Evolutionary conservation across 2,888 invertebrate genomes (phyloP), one percentile per base, ranked within the genome.

Genomic region (Heteropelma amictum): DNA sequence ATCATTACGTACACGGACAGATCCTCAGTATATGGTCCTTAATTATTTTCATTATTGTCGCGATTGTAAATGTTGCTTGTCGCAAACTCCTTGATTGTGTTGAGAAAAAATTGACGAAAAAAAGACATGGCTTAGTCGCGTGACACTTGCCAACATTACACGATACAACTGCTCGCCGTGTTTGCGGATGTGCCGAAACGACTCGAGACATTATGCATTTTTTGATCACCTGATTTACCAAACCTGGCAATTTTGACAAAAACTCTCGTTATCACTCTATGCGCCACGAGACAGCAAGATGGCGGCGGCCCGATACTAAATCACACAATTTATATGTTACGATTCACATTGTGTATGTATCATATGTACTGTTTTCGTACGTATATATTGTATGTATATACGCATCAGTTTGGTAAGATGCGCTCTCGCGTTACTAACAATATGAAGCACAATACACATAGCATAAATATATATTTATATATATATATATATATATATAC

Each of bases 271-370:
- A 63, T 72, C 83, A 82, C 64, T n/a, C n/a, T 78, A 81, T 82
- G 45, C 65, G 65, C 70, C 65, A 86, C 86, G 90, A 90, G 89
- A 88, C 89, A 90, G 91, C 91, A 91, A 91, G 91, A 91, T 91
- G 91, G 91, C 91, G 90, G 91, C 90, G 91, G 90, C 90, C 84
- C 75, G 61, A 74, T 77, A 78, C 72, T 76, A 71, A 77, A 77
- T 61, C 68, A 67, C 38, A 72, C 72, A 70, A 64, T 69, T 63
- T 64, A 68, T 71, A 56, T 73, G 63, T 79, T 79, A 81, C 79
- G 78, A 81, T 82, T 77, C 82, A 80, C 81, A 80, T 81, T 74
- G 75, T 64, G 71, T 67, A 74, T 56, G n/a, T 68, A 68, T 30
- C 38, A 61, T 19, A 40, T 42, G 42, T 28, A 64, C 23, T 10